Percentiles rank a stretch among this genome's conserved stretches.
phyloP scores from a whole-genome alignment of 2,888 invertebrate species.

The Trachelus iudaicus region DNA sequence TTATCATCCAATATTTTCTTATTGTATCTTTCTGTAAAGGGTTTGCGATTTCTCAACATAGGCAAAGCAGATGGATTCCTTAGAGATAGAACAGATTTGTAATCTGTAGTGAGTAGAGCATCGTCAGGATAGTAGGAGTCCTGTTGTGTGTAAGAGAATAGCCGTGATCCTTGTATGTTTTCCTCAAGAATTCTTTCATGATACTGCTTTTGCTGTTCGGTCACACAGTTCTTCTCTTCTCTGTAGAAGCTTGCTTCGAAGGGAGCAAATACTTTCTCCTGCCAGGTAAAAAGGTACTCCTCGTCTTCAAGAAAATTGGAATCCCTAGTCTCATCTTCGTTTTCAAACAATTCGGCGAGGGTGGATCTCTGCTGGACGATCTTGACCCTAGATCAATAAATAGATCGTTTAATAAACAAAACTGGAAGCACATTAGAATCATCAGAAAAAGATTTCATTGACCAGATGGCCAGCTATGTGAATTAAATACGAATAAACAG shows the following conservation, averaged over 20 bases:
- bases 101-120: constrained; percentile 41
- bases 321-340: constrained; percentile 55
- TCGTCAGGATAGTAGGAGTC: constrained; percentile 68
- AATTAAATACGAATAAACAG: constrained; percentile 4
- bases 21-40: constrained; percentile 56
- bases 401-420: constrained; percentile 25
- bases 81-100: constrained; percentile 40
- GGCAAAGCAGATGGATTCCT: constrained; percentile 52
- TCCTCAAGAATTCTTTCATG: constrained; percentile 62
- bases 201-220: constrained; percentile 72
- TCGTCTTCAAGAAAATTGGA: constrained; percentile 56
- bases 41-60: constrained; percentile 49
- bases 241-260: constrained; percentile 72
- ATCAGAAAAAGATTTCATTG: neutral
- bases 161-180: constrained; percentile 56
- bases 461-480: constrained; percentile 13
- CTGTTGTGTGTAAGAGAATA: constrained; percentile 72
- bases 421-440: constrained; percentile 25
- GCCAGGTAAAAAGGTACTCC: constrained; percentile 73
- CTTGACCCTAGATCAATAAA: constrained; percentile 54
- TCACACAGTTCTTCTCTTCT: constrained; percentile 72
- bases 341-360: constrained; percentile 58
- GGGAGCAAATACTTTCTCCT: constrained; percentile 76
- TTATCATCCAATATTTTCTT: constrained; percentile 51
- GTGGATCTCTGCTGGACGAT: constrained; percentile 57